Evolutionary conservation across 2,797 vertebrate genomes (phyloP).

Genomic region (Craterocephalus amniculus): DNA sequence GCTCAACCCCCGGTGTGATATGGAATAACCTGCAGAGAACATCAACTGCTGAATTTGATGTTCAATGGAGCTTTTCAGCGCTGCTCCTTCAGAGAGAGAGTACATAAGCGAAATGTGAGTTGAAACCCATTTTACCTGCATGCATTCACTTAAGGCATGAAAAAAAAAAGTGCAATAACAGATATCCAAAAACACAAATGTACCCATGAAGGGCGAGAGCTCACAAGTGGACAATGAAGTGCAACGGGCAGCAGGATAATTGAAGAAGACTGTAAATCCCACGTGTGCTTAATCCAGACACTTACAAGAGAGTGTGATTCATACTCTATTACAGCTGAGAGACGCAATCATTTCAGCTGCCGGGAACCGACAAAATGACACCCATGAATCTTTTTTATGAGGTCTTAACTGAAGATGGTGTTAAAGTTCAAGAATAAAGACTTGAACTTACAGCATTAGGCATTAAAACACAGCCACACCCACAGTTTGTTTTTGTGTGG

Average conservation of each 20-base stretch:
- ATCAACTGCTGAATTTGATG: slow-evolving; percentile 67
- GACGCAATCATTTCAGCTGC: slow-evolving; percentile 67
- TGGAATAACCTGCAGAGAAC: slow-evolving; percentile 72
- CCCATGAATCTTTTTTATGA: slow-evolving; percentile 76
- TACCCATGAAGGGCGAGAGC: not conserved
- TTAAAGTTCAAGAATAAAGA: slow-evolving; percentile 66
- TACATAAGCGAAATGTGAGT: slow-evolving; percentile 43
- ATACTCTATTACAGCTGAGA: slow-evolving; percentile 77
- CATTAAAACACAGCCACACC: slow-evolving; percentile 54
- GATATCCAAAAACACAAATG: slow-evolving; percentile 13
- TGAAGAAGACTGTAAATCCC: slow-evolving; percentile 76
- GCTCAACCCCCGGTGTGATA: slow-evolving; percentile 66
- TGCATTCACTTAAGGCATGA: slow-evolving; percentile 22
- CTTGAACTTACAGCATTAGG: slow-evolving; percentile 61
- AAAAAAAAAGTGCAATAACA: slow-evolving; percentile 18
- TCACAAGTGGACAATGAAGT: slow-evolving; percentile 35
- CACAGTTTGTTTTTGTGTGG: not conserved
- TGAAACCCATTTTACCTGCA: slow-evolving; percentile 43
- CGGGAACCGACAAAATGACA: slow-evolving; percentile 67
- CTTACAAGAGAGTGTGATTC: slow-evolving; percentile 82
- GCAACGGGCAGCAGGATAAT: slow-evolving; percentile 64
- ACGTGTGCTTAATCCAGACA: slow-evolving; percentile 81
- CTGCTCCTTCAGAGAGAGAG: slow-evolving; percentile 36
- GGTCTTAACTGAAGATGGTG: slow-evolving; percentile 55
- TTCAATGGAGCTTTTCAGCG: slow-evolving; percentile 58